phyloP scores from a whole-genome alignment of 2,797 vertebrate species.

The Myotis pilosus region DNA sequence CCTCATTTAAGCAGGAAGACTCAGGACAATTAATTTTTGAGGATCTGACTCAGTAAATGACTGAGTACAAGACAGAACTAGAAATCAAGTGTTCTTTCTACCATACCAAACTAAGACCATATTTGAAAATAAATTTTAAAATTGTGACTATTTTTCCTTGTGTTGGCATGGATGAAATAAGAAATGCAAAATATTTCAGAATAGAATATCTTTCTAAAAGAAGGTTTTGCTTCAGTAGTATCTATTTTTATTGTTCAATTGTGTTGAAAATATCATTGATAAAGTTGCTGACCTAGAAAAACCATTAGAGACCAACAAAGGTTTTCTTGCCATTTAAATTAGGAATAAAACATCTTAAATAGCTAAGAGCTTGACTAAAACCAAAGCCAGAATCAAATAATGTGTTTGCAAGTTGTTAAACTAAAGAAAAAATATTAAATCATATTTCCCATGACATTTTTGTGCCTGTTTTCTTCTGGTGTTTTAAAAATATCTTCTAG shows the following conservation, averaged over 20 bases:
- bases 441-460: not conserved
- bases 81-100: not conserved
- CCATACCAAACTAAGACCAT: not conserved
- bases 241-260: not conserved
- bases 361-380: not conserved
- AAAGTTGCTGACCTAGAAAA: not conserved
- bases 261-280: not conserved
- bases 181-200: not conserved
- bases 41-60: not conserved
- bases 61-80: not conserved
- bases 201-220: not conserved
- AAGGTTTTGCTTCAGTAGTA: not conserved
- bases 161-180: not conserved
- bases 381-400: not conserved
- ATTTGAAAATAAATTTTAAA: slow-evolving; percentile 20
- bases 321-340: not conserved
- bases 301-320: not conserved
- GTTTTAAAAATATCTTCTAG: not conserved
- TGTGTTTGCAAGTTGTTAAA: not conserved
- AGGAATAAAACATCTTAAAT: not conserved
- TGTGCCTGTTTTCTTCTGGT: not conserved
- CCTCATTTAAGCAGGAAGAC: not conserved
- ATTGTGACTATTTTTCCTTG: not conserved
- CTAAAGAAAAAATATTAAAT: not conserved
- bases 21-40: not conserved